Conservation (phyloP, 1,140 invertebrate species). For the Aplysia californica region DNA sequence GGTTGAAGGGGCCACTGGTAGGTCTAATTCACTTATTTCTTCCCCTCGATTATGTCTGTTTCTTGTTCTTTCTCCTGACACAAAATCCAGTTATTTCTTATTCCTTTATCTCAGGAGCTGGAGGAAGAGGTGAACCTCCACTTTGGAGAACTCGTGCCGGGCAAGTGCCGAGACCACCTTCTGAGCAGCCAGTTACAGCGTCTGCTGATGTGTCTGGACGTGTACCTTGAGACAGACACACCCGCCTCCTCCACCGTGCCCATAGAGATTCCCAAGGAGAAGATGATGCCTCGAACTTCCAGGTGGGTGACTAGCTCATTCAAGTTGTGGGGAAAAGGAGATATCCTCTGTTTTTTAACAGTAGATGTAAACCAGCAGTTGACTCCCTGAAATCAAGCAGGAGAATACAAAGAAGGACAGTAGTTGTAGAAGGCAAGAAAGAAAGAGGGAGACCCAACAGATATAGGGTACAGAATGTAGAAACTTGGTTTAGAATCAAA, state of each 20-base stretch:
- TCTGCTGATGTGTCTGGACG: constrained; percentile 85
- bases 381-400: too few relatives aligned
- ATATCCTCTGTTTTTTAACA: neutral
- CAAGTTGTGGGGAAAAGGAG: neutral
- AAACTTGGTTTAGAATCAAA: neutral
- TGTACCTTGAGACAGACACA: constrained; percentile 82
- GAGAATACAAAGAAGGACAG: too few relatives aligned
- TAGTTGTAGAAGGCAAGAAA: too few relatives aligned
- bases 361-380: neutral
- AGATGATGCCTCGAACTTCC: constrained; percentile 80
- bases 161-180: constrained; percentile 67
- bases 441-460: neutral
- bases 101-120: constrained; percentile 78
- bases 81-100: too few relatives aligned
- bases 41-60: too few relatives aligned
- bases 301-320: constrained; percentile 67
- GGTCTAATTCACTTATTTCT: too few relatives aligned
- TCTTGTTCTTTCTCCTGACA: too few relatives aligned
- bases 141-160: constrained; percentile 68
- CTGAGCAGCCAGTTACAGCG: constrained; percentile 83
- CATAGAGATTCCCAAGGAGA: constrained; percentile 80
- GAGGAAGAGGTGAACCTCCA: constrained; percentile 80
- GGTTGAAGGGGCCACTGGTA: too few relatives aligned
- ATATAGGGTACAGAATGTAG: too few relatives aligned
- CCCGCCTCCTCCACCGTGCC: constrained; percentile 68